Evolutionary conservation across 2,888 invertebrate species (phyloP).

Genomic region (Drosophila anceps): DNA sequence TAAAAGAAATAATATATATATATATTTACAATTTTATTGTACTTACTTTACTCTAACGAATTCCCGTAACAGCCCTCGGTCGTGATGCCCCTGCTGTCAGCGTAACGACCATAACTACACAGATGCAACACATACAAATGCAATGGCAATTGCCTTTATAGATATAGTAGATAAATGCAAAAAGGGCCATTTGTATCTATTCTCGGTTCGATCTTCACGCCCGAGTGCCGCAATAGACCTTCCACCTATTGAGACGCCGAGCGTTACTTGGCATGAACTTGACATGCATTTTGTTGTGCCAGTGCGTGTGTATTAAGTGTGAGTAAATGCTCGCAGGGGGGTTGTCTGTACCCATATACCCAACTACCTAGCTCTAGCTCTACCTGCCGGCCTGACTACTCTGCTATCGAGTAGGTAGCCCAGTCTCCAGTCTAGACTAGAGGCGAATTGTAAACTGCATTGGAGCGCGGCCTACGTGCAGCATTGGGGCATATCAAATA

Average conservation of each 20-base stretch:
- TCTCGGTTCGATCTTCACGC: constrained; percentile 76
- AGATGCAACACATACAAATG: constrained; percentile 26
- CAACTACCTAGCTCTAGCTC: background rate
- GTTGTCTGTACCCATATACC: background rate
- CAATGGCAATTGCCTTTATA: constrained; percentile 20
- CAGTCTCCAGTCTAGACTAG: constrained; percentile 63
- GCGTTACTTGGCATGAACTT: constrained; percentile 64
- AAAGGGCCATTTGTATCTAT: constrained; percentile 50
- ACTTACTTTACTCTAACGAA: background rate
- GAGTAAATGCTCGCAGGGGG: constrained; percentile 29
- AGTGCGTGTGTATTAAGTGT: constrained; percentile 61
- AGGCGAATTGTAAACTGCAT: constrained; percentile 66
- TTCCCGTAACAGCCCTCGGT: constrained; percentile 25
- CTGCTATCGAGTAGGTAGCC: constrained; percentile 46
- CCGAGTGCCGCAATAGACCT: constrained; percentile 68
- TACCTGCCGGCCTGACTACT: background rate
- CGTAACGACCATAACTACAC: constrained; percentile 25
- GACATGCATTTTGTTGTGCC: constrained; percentile 67
- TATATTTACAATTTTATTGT: background rate
- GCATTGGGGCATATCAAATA: constrained; percentile 65
- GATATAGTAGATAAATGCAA: constrained; percentile 21
- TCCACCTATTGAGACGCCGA: constrained; percentile 28
- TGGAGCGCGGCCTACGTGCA: constrained; percentile 67
- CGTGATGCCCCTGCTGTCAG: constrained; percentile 21
- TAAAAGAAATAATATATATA: too few species aligned